Evolutionary conservation across 2,888 invertebrate species (phyloP).

Genomic region (Acrocyrtus sp.): DNA sequence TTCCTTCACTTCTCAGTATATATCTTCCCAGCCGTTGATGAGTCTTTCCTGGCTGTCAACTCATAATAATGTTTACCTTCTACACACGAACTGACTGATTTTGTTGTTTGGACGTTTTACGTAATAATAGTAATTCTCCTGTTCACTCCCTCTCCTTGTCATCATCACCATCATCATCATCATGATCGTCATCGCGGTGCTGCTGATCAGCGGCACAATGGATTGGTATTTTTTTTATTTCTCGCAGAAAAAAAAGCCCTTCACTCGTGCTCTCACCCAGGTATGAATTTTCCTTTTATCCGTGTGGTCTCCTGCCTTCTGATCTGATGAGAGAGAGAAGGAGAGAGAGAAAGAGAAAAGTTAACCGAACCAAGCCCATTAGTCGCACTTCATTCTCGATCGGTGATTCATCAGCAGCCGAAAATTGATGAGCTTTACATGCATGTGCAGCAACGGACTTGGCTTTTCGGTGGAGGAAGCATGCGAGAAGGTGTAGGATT

Average conservation of each 20-base stretch:
- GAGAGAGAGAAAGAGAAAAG: background rate
- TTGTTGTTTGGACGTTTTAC: too few species aligned
- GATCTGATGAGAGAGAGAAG: background rate
- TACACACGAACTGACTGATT: too few species aligned
- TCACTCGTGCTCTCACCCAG: background rate
- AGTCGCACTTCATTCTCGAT: slow-evolving; percentile 43
- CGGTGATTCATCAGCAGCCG: slow-evolving; percentile 18
- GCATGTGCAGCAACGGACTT: too few species aligned
- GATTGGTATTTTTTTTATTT: background rate
- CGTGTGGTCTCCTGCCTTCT: background rate
- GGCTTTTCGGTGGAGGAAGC: too few species aligned
- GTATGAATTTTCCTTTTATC: too few species aligned
- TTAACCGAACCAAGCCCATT: slow-evolving; percentile 30
- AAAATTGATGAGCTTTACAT: slow-evolving; percentile 41
- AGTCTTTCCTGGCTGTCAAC: too few species aligned
- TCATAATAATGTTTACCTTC: too few species aligned
- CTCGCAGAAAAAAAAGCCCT: background rate
- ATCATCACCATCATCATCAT: slow-evolving; percentile 2
- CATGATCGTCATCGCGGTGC: background rate
- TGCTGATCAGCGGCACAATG: too few species aligned
- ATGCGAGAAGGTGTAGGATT: too few species aligned
- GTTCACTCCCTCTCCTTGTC: slow-evolving; percentile 1
- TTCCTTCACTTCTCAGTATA: too few species aligned
- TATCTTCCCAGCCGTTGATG: too few species aligned
- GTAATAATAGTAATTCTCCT: too few species aligned